A percentile compares a stretch with the other conserved stretches of the same genome.
phyloP scores from a whole-genome alignment of 2,113 vertebrate genomes.

The Marmota monax region DNA sequence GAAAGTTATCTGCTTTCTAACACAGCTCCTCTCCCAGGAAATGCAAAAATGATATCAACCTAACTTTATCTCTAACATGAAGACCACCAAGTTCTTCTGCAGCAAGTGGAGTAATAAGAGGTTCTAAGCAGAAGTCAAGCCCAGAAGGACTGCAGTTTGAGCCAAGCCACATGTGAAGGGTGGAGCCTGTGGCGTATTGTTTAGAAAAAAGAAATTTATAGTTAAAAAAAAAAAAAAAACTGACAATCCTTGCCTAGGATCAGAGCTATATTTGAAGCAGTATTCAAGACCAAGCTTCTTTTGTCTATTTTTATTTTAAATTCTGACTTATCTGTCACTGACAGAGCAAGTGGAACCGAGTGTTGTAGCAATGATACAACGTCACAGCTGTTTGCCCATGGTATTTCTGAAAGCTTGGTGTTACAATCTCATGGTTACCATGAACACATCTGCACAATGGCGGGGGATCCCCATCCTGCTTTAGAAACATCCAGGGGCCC shows the following conservation, averaged over 20 bases:
- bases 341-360: neutral
- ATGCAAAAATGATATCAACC: neutral
- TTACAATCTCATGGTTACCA: neutral
- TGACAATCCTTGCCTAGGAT: neutral
- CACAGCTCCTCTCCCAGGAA: neutral
- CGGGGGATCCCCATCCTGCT: rapidly evolving
- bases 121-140: neutral
- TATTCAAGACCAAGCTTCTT: neutral
- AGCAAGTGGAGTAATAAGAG: neutral
- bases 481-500: neutral
- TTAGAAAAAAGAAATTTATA: neutral
- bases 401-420: neutral
- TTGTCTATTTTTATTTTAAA: neutral
- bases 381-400: neutral
- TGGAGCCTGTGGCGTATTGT: neutral
- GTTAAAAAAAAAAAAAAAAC: neutral
- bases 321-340: neutral
- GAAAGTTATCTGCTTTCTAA: neutral
- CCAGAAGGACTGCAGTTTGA: neutral
- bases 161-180: no score
- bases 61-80: neutral
- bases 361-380: neutral
- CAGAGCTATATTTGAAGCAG: neutral
- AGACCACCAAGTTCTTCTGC: neutral
- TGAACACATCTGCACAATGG: neutral